phyloP scores from a whole-genome alignment of 2,113 vertebrate genomes.

The human region GRCh38 chr1:41392001-41392500 shows the following conservation, averaged over 20 bases:
- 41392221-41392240: neutral
- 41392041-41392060: neutral
- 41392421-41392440: neutral
- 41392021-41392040: neutral
- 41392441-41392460: neutral
- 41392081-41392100: conserved; percentile 8
- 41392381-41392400: neutral
- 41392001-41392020: conserved; percentile 68
- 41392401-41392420: neutral
- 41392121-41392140: neutral
- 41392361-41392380: neutral
- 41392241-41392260: neutral
- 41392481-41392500: neutral
- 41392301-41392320: neutral
- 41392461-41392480: neutral
- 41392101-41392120: neutral
- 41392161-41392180: neutral
- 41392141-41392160: neutral
- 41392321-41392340: neutral
- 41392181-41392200: neutral
- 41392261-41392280: neutral
- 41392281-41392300: neutral
- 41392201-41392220: too few species aligned
- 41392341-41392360: neutral
- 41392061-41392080: conserved; percentile 55